Evolutionary conservation across 2,797 vertebrate species (phyloP).

Genomic region (Pantherophis vulpinus): DNA sequence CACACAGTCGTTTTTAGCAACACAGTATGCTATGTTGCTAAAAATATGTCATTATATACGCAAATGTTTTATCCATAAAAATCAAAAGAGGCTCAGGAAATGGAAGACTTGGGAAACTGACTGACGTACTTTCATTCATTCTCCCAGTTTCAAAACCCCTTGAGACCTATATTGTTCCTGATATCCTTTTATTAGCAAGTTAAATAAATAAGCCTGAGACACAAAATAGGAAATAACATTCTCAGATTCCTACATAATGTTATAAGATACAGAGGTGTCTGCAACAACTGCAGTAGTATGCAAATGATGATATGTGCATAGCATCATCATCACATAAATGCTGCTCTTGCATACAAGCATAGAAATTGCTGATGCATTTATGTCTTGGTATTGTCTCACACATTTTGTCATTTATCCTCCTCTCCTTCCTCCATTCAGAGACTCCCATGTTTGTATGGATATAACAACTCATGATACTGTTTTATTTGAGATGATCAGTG

Average conservation of each 20-base stretch:
- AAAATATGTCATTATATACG: slow-evolving; percentile 2
- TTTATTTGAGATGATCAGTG: neutral
- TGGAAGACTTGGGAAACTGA: neutral
- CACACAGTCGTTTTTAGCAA: neutral
- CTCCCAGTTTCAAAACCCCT: neutral
- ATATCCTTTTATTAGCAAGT: neutral
- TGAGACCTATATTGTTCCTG: neutral
- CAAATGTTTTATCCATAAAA: neutral
- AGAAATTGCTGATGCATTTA: neutral
- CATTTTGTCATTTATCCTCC: neutral
- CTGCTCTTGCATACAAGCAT: neutral
- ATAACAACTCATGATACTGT: neutral
- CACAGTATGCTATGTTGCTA: slow-evolving; percentile 4
- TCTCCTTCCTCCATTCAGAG: neutral
- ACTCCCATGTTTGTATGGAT: neutral
- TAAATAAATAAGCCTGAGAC: neutral
- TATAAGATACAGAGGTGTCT: neutral
- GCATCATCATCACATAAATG: neutral
- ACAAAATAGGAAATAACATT: neutral
- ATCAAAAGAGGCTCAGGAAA: slow-evolving; percentile 25
- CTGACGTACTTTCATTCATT: neutral
- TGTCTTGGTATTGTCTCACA: neutral
- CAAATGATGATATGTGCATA: neutral
- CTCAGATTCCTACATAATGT: neutral
- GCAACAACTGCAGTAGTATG: neutral